Evolutionary conservation across 2,797 vertebrate species (phyloP), one percentile per base, ranked within the genome.

Genomic region (Tachyglossus aculeatus): DNA sequence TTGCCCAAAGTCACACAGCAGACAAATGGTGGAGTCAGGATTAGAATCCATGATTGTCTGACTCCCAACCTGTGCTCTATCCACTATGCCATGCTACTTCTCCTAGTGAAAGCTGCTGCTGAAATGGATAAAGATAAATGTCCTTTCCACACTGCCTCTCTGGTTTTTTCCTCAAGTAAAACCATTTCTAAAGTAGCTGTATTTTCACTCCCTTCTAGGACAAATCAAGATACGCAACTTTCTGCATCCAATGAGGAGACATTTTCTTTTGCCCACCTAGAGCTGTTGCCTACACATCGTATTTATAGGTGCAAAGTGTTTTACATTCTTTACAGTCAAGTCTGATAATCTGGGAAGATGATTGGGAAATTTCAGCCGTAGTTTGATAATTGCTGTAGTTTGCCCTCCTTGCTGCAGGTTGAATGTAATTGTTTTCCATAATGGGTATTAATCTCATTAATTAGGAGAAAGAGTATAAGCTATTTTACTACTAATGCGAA

Each of bases 301-400:
- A n/a, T n/a, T n/a, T n/a, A n/a, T n/a, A n/a, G 9, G 0, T 7
- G 2, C 1, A 6, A 3, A 9, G 22, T 45, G 27, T 19, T 13
- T 52, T 33, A 9, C n/a, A n/a, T 53, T 32, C 41, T 7, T 5
- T 13, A 32, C 60, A 55, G 11, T 19, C 50, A 18, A 22, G 21
- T 19, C n/a, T n/a, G 51, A 36, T 50, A 7, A 5, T 15, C 2
- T 15, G 1, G 5, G 22, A 54, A 18, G 12, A 10, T 0, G 0
- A 18, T 5, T n/a, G 4, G 10, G 9, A 25, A n/a, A n/a, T 33
- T 45, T n/a, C 21, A 7, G 4, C 18, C 5, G 5, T 33, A 29
- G 9, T 15, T 9, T 55, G 58, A 8, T 27, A 56, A 36, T 41
- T 0, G 0, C 2, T 21, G 15, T 25, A 0, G 1, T 10, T 38